These are phyloP conservation scores for Turdus rufiventris DNA, from an alignment of 2,113 vertebrate species.

Conservation along the genomic window DNA sequence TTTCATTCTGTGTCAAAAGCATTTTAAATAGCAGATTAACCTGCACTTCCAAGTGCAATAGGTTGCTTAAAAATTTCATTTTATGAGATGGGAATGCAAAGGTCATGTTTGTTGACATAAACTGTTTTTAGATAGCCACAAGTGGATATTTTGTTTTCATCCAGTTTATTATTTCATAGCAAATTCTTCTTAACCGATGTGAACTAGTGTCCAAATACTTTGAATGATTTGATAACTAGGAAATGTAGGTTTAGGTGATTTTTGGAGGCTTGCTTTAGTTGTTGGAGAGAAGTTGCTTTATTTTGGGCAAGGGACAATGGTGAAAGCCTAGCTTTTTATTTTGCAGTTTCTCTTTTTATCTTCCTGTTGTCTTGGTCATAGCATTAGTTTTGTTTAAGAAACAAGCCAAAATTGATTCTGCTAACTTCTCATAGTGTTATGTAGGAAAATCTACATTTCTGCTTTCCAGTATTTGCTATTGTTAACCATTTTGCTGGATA, in stretches of 20 bases:
- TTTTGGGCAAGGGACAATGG: not conserved
- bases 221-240: not conserved
- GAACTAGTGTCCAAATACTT: not conserved
- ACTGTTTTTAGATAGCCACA: not conserved
- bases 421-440: not conserved
- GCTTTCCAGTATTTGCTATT: not conserved
- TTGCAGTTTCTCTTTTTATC: not conserved
- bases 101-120: not conserved
- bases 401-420: not conserved
- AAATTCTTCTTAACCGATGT: not conserved
- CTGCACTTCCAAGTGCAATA: not conserved
- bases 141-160: not conserved
- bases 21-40: not conserved
- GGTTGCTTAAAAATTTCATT: not conserved
- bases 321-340: not conserved
- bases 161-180: not conserved
- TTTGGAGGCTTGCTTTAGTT: not conserved
- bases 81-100: not conserved
- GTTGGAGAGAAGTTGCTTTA: accelerated
- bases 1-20: not conserved
- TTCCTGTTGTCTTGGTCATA: not conserved
- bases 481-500: not conserved
- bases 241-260: not conserved
- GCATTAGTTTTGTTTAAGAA: not conserved
- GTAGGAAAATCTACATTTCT: not conserved